phyloP scores from a whole-genome alignment of 2,888 invertebrate genomes.

The Drosophila neotestacea region DNA sequence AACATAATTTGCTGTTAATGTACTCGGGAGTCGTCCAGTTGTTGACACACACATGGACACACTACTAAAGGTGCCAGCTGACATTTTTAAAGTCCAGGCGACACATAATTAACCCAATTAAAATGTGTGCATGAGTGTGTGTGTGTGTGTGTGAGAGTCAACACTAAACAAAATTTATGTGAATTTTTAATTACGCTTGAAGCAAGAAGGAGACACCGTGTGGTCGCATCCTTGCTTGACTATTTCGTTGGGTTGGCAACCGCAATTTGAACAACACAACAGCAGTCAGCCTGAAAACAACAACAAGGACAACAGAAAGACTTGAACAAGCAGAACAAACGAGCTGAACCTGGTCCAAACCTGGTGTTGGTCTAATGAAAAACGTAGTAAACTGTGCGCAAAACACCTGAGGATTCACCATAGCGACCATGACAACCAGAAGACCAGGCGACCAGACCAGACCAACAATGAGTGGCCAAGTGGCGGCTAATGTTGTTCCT shows the following conservation, averaged over 20 bases:
- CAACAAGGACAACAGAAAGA: constrained; percentile 7
- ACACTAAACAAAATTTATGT: constrained; percentile 82
- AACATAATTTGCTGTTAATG: constrained; percentile 79
- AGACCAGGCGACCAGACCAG: constrained; percentile 49
- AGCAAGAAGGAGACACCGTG: constrained; percentile 30
- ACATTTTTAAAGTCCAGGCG: constrained; percentile 81
- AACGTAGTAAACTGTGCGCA: constrained; percentile 79
- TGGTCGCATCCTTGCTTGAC: constrained; percentile 50
- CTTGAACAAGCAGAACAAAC: constrained; percentile 54
- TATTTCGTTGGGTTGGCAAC: constrained; percentile 53
- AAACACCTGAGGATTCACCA: constrained; percentile 83
- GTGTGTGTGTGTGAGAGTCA: constrained; percentile 60
- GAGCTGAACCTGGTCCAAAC: constrained; percentile 48
- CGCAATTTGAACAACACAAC: constrained; percentile 63
- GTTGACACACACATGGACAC: constrained; percentile 43
- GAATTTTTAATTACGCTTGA: constrained; percentile 80
- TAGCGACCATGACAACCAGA: constrained; percentile 57
- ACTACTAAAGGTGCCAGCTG: constrained; percentile 39
- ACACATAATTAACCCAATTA: constrained; percentile 84
- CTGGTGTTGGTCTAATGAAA: constrained; percentile 74
- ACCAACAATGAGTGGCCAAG: constrained; percentile 78
- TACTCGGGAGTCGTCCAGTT: constrained; percentile 54
- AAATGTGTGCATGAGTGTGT: constrained; percentile 57
- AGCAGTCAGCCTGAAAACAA: constrained; percentile 18
- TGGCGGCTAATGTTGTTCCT: constrained; percentile 59